A percentile compares a stretch with the other conserved stretches of the same genome.
Conservation (phyloP, 2,113 vertebrate genomes). For the Cariama cristata region DNA sequence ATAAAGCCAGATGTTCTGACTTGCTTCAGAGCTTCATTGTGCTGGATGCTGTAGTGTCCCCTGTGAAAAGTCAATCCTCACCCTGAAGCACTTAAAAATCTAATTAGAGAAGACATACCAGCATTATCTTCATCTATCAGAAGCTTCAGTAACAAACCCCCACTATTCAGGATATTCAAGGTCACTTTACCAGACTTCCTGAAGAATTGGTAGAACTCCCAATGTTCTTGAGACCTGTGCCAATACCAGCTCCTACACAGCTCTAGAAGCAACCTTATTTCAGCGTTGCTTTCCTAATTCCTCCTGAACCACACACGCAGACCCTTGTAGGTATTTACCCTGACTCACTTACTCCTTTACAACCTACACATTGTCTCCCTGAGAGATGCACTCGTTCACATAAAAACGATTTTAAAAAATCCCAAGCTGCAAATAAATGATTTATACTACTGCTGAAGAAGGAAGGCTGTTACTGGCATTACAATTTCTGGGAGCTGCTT, state of each 20-base stretch:
- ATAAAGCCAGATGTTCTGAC: constrained; percentile 28
- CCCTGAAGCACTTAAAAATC: constrained; percentile 6
- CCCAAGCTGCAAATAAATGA: neutral
- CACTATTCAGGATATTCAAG: neutral
- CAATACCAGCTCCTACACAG: neutral
- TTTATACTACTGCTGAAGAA: neutral
- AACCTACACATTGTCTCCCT: neutral
- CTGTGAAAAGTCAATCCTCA: neutral
- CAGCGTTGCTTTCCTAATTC: neutral
- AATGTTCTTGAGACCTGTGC: neutral
- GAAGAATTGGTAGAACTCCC: neutral
- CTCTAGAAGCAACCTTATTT: neutral
- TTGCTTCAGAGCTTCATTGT: neutral
- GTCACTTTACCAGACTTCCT: neutral
- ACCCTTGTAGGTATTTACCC: neutral
- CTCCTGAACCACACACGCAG: fast-evolving
- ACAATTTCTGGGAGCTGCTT: neutral
- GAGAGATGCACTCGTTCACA: neutral
- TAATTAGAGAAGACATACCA: constrained; percentile 17
- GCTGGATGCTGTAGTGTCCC: neutral
- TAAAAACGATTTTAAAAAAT: neutral
- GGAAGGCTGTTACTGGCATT: neutral
- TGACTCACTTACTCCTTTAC: neutral
- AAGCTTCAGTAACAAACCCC: neutral
- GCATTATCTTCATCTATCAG: neutral